phyloP scores from a whole-genome alignment of 2,113 vertebrate genomes.

The Bubo scandiacus region DNA sequence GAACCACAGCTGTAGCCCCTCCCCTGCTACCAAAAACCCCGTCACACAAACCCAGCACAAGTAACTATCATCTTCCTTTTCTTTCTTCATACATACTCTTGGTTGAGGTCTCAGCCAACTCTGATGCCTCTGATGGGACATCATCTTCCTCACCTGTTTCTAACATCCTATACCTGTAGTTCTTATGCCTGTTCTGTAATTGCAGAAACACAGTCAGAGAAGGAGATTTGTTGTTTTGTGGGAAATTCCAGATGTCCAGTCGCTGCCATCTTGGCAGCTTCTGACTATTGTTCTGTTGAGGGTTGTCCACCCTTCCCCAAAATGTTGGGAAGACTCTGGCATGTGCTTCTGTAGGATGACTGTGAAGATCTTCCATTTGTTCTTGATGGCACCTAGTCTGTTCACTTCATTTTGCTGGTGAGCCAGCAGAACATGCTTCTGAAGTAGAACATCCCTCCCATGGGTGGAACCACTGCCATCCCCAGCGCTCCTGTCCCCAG shows the following conservation, averaged over 20 bases:
- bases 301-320: background rate
- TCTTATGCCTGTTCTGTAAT: too few species aligned
- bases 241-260: background rate
- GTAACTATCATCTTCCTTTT: background rate
- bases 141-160: background rate
- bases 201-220: background rate
- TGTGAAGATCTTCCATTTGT: background rate
- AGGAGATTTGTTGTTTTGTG: background rate
- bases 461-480: background rate
- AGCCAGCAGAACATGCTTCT: background rate
- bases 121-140: background rate
- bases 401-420: background rate
- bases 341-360: background rate
- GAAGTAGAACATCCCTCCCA: background rate
- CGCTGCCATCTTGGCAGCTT: rapidly evolving
- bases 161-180: background rate
- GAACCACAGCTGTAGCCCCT: too few species aligned
- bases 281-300: background rate
- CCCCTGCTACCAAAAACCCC: too few species aligned
- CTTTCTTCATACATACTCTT: background rate
- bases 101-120: background rate
- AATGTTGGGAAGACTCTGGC: background rate
- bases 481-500: background rate
- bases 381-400: background rate
- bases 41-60: too few species aligned